Percentiles rank a stretch among this genome's conserved stretches.
Evolutionary conservation across 2,888 invertebrate species (phyloP).

Genomic region (Dicyrtomina minuta): DNA sequence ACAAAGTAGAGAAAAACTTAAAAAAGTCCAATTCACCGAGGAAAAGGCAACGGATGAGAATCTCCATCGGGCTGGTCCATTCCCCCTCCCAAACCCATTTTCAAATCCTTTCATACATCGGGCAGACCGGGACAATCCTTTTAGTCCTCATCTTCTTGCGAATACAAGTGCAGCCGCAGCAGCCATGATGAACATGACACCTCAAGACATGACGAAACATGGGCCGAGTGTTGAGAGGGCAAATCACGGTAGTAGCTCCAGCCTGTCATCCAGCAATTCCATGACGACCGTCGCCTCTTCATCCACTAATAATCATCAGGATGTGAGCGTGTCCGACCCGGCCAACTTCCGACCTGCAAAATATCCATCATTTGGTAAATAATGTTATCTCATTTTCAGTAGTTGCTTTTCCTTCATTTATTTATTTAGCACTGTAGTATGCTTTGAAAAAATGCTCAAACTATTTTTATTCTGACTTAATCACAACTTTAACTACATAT

Average conservation of each 20-base stretch:
- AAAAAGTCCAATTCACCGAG: neutral
- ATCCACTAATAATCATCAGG: slow-evolving; percentile 15
- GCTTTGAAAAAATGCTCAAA: neutral
- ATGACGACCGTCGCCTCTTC: slow-evolving; percentile 14
- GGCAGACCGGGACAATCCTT: slow-evolving; percentile 6
- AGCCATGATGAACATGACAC: neutral
- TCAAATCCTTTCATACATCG: neutral
- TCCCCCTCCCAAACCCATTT: neutral
- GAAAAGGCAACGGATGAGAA: neutral
- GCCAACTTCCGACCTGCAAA: slow-evolving; percentile 40
- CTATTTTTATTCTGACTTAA: too few species aligned
- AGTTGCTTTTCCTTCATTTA: neutral
- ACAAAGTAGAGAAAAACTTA: too few species aligned
- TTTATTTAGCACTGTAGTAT: neutral
- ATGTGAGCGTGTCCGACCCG: slow-evolving; percentile 16
- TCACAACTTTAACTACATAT: too few species aligned
- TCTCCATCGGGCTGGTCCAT: neutral
- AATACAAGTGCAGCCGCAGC: neutral
- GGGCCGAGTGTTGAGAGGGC: slow-evolving; percentile 20
- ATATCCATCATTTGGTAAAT: slow-evolving; percentile 46
- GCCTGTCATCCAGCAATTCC: slow-evolving; percentile 25
- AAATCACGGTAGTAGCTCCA: slow-evolving; percentile 23
- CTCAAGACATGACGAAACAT: slow-evolving; percentile 30
- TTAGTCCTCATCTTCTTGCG: neutral
- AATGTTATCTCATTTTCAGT: too few species aligned